Evolutionary conservation across 2,797 vertebrate genomes (phyloP).

Genomic region (Amniataba percoides): DNA sequence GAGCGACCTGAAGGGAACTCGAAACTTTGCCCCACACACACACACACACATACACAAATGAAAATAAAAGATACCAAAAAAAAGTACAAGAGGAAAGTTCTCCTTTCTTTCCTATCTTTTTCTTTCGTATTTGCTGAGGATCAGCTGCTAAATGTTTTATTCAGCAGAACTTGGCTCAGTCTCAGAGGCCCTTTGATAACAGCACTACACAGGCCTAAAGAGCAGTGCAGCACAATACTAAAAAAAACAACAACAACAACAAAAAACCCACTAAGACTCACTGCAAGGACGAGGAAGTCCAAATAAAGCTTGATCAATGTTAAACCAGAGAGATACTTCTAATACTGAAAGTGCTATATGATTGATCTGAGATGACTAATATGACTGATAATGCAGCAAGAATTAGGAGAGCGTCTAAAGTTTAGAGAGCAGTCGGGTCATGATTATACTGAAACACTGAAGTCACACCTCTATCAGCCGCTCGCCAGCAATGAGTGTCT

Average conservation of each 20-base stretch:
- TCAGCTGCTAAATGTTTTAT: constrained; percentile 75
- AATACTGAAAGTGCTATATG: neutral
- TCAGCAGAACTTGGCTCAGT: constrained; percentile 62
- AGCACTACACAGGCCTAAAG: constrained; percentile 33
- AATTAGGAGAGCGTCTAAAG: constrained; percentile 17
- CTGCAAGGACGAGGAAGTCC: constrained; percentile 20
- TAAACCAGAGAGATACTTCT: constrained; percentile 22
- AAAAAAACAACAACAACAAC: neutral
- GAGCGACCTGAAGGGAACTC: constrained; percentile 49
- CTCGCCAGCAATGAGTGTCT: constrained; percentile 7
- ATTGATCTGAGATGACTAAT: no score
- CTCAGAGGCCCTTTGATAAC: constrained; percentile 60
- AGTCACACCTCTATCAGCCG: neutral
- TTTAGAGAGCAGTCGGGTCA: neutral
- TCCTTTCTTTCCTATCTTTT: constrained; percentile 36
- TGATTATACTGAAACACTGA: neutral
- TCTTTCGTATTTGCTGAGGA: constrained; percentile 54
- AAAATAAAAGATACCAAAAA: constrained; percentile 45
- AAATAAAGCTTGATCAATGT: constrained; percentile 20
- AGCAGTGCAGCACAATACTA: constrained; percentile 34
- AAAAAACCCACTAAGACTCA: neutral
- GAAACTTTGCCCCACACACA: constrained; percentile 36
- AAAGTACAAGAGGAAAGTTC: constrained; percentile 40
- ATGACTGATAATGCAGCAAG: neutral
- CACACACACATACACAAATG: constrained; percentile 2